These are phyloP conservation scores for Heliconius himera DNA, from an alignment of 1,140 invertebrate species.

Conservation along the genomic window DNA sequence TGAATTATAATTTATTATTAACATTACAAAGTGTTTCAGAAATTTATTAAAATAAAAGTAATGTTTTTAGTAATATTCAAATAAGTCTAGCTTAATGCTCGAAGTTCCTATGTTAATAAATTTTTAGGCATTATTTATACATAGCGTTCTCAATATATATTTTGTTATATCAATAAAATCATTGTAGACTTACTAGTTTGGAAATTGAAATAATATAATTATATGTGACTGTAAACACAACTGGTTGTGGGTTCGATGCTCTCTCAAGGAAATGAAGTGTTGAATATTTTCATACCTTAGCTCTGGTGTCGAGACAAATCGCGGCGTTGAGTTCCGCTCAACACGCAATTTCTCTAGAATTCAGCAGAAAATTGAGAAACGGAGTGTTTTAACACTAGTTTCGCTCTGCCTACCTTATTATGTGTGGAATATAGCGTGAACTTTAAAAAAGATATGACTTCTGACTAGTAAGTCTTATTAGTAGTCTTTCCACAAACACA, in stretches of 20 bases:
- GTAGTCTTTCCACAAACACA: conserved; percentile 7
- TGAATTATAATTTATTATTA: background rate
- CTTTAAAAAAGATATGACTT: too few species aligned
- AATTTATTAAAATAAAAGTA: background rate
- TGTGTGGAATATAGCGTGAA: too few species aligned
- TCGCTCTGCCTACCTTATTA: too few species aligned
- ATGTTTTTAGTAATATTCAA: background rate
- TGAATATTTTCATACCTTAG: too few species aligned
- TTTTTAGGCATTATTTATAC: background rate
- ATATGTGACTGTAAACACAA: background rate
- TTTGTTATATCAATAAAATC: background rate
- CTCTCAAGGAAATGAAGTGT: too few species aligned
- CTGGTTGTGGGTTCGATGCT: too few species aligned
- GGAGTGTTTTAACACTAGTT: too few species aligned
- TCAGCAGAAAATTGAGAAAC: too few species aligned
- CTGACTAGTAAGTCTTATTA: background rate
- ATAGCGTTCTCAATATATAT: background rate
- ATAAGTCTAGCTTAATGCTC: background rate
- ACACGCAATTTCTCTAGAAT: too few species aligned
- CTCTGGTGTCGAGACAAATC: too few species aligned
- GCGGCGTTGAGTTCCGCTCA: too few species aligned
- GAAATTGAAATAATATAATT: background rate
- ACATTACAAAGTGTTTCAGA: background rate
- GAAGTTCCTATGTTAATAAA: background rate
- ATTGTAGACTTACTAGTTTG: background rate